Conservation (phyloP, 1,140 invertebrate genomes). For the Acyrthosiphon pisum region DNA sequence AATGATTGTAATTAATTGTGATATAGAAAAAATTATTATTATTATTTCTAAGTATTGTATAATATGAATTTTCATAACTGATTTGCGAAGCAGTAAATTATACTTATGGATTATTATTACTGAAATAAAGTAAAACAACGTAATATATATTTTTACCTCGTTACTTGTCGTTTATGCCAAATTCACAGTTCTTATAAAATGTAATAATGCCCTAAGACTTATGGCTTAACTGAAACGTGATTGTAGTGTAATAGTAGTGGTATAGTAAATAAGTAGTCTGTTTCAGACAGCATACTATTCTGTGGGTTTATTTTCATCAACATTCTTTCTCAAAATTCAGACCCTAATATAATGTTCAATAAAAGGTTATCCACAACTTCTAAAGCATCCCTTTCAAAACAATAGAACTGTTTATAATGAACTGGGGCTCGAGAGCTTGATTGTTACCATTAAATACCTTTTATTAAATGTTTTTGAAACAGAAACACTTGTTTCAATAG, state of each 20-base stretch:
- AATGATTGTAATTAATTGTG: not conserved
- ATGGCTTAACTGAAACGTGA: not conserved
- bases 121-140: not conserved
- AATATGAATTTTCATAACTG: not conserved
- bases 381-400: not conserved
- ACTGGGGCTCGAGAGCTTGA: not conserved
- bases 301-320: not conserved
- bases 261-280: not conserved
- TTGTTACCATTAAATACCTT: not conserved
- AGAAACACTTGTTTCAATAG: not conserved
- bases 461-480: not conserved
- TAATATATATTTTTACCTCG: not conserved
- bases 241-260: not conserved
- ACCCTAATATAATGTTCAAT: not conserved
- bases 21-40: not conserved
- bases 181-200: not conserved
- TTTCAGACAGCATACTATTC: not conserved
- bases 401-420: not conserved
- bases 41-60: not conserved
- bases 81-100: not conserved
- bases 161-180: not conserved
- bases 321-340: not conserved
- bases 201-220: not conserved
- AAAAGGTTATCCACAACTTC: conserved; percentile 16
- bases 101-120: not conserved